phyloP scores from a whole-genome alignment of 1,140 invertebrate species.

The Eueides isabella region DNA sequence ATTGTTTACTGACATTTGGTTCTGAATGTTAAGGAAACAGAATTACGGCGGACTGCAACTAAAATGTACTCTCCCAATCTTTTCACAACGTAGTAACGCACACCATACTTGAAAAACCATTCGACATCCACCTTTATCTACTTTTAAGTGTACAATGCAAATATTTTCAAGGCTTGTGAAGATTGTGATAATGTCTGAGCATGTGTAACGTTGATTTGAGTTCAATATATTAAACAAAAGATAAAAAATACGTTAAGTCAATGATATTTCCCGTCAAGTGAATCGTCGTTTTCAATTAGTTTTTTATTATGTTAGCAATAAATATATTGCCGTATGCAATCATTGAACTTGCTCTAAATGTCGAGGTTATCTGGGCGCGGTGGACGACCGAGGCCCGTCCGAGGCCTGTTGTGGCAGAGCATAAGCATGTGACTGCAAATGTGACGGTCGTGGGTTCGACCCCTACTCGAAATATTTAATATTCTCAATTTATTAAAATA shows the following conservation, averaged over 20 bases:
- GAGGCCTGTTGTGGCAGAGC: too few relatives aligned
- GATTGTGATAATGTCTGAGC: neutral
- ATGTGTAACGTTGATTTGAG: neutral
- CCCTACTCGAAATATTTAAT: too few relatives aligned
- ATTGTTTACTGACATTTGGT: too few relatives aligned
- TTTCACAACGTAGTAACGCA: neutral
- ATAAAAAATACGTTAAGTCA: neutral
- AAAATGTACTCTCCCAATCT: too few relatives aligned
- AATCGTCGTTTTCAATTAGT: neutral
- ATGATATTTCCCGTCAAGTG: neutral
- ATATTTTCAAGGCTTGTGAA: slow-evolving; percentile 1
- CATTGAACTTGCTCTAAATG: neutral
- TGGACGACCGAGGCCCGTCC: too few relatives aligned
- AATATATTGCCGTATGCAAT: neutral
- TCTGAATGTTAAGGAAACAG: too few relatives aligned
- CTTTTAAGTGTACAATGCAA: neutral
- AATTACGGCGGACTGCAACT: too few relatives aligned
- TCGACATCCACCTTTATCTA: neutral
- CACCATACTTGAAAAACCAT: neutral
- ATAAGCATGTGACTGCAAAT: too few relatives aligned
- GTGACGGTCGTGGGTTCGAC: too few relatives aligned
- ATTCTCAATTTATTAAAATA: too few relatives aligned
- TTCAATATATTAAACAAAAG: neutral
- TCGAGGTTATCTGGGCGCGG: too few relatives aligned
- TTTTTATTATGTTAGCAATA: neutral